Evolutionary conservation across 2,113 vertebrate species (phyloP).

Genomic region (Bos javanicus): DNA sequence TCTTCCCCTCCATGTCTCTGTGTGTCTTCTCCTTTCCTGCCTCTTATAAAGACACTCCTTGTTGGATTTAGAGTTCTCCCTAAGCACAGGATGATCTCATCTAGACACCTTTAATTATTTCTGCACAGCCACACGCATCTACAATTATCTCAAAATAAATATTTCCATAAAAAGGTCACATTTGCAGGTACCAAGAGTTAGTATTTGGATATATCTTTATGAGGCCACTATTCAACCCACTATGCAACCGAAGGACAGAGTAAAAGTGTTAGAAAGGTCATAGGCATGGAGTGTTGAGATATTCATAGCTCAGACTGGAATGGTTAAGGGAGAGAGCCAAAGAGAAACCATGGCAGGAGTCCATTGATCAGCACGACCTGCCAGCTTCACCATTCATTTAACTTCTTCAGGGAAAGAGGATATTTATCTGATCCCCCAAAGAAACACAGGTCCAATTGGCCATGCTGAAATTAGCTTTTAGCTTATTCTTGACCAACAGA

Average conservation of each 20-base stretch:
- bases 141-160: neutral
- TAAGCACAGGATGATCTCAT: neutral
- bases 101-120: neutral
- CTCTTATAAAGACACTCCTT: neutral
- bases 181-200: neutral
- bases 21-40: neutral
- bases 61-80: neutral
- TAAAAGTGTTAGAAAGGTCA: neutral
- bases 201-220: neutral
- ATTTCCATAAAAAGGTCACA: neutral
- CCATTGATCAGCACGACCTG: neutral
- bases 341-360: neutral
- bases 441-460: neutral
- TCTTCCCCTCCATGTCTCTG: too few relatives aligned
- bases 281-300: neutral
- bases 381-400: neutral
- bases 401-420: neutral
- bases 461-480: neutral
- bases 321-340: too few relatives aligned
- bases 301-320: neutral
- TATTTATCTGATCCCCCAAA: neutral
- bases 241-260: neutral
- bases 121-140: rapidly evolving
- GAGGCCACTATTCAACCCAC: neutral
- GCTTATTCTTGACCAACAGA: neutral